Base-by-base conservation (phyloP, 2,113 vertebrate genomes). In the Anthoscopus minutus region DNA sequence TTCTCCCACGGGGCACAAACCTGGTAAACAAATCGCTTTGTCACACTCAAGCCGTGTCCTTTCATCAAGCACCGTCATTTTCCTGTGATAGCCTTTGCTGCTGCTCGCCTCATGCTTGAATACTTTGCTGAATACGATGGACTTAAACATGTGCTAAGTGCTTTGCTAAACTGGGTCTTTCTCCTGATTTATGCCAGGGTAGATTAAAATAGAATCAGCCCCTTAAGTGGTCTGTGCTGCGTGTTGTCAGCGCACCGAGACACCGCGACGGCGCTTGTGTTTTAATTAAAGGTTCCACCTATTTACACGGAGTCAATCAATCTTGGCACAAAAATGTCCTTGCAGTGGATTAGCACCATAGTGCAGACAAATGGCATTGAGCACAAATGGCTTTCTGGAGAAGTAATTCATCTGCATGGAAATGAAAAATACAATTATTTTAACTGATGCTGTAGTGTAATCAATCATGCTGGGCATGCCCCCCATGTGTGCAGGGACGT, bases 251-350 rank as follows among this genome's bases (percentile, higher is more conserved):
- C 2, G 14, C 7, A 4, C 90, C 4, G 61, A 94, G 93, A 76
- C 83, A 14, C 86, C 28, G 76, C 31, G 7, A 54, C 86, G 82
- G 89, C 16, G 35, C 90, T 85, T 14, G 90, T 86, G 84, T 89
- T 95, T 97, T 95, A 97, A 96, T 95, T 96, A 96, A 96, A 81
- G 93, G 93, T 94, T 93, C 96, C 95, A 96, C 95, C 94, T 95
- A 95, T 97, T 97, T 97, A 92, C 79, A 61, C 15, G 50, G 86
- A 96, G 92, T 96, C 89, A 86, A 96, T 97, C 96, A 96, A 96
- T 91, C 92, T 82, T 28, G 0, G 76, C 91, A 86, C 92, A 91
- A 50, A 93, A 93, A 80, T 1, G 42, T 64, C 94, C 96, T 92
- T 89, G 90, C 81, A 45, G 77, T 94, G 96, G 95, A 97, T 96